Base-by-base conservation (phyloP, 2,797 vertebrate species). In the Acridotheres tristis region DNA sequence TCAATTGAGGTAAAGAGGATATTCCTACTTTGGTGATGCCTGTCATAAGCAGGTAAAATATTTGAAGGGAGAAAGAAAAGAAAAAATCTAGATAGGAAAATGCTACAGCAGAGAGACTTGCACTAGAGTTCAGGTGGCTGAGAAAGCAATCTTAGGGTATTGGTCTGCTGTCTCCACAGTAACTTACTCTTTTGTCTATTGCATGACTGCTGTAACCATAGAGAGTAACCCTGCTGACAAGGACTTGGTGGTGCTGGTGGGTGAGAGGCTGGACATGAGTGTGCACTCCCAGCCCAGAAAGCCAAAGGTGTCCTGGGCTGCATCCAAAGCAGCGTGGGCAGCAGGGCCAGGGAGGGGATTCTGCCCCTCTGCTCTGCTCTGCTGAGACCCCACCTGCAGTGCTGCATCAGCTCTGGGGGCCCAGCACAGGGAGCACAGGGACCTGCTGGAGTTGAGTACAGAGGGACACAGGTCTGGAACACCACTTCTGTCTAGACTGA, bases 401-500 rank as follows among this genome's bases (percentile, higher is more conserved):
- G 34, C 47, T 66, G 53, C 40, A n/a, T 4, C 47, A 73, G 40
- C 30, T 25, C 74, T 66, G 74, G 47, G 30, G 4, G 2, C 11
- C 51, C 47, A 36, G 34, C 47, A 54, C 19, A 40, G 59, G 66
- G 0, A 59, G 1, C 9, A 30, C 0, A 0, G 0, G 80, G 21
- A 59, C 3, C 40, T 53, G 16, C 2, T 36, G 0, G 40, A 59
- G n/a, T 0, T 0, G 2, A 20, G 16, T 11, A 2, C 30, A n/a
- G 34, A 48, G 9, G 7, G 11, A 2, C 36, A 54, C 26, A 78
- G 40, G 67, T 53, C 27, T 43, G 59, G 34, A 85, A n/a, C 11
- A 43, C 32, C 26, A 54, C 13, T 79, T 23, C 11, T 20, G 11
- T 67, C 36, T 36, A 71, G 45, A 19, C 13, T 53, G 45, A 48